Base-by-base conservation (phyloP, 35 echinoderm and acorn worm species). In the Nesometra sesokonis region DNA sequence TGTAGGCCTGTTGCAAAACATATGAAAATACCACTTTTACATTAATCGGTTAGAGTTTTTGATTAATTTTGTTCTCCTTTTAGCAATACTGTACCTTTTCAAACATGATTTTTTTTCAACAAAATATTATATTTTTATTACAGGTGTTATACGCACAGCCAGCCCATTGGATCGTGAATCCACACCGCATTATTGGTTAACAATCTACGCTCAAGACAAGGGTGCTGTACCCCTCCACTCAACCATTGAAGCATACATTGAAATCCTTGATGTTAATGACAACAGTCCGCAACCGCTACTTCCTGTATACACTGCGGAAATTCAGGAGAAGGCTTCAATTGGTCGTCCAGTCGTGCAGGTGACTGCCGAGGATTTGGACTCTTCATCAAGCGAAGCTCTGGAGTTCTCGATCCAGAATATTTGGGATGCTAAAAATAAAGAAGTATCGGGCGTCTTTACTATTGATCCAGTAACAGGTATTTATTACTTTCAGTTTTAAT, bases 121-220 rank as follows among this genome's bases (percentile, higher is more conserved):
- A n/a, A 43, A 43, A 43, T 43, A 77, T 13, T 27, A 35, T 85
- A 46, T 84, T 93, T 21, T 47, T 76, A 5, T 82, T 86, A 11
- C 84, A 97, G 95, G 95, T 32, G 77, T 89, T 13, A 97, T 97
- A 17, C 89, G 89, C 17, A 93, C 95, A 21, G 85, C 87, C 32
- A 92, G 89, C 29, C 46, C 36, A 0, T 77, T 97, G 27, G 95
- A 97, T 81, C 40, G 95, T 46, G 95, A 97, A 52, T 93, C 86
- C 34, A 84, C 85, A 33, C 35, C 91, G 1, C 89, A 91, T 43
- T 97, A 90, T 78, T 97, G 95, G 95, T 86, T 97, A 78, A 97
- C 95, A 0, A 79, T 97, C 30, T 97, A 97, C 36, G 95, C 91
- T 0, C 95, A 97, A 47, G 95, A 97, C 36, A 89, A 93, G 13